Percentiles rank a stretch among this genome's conserved stretches.
phyloP scores from a whole-genome alignment of 2,113 vertebrate species.

The Archilochus colubris region DNA sequence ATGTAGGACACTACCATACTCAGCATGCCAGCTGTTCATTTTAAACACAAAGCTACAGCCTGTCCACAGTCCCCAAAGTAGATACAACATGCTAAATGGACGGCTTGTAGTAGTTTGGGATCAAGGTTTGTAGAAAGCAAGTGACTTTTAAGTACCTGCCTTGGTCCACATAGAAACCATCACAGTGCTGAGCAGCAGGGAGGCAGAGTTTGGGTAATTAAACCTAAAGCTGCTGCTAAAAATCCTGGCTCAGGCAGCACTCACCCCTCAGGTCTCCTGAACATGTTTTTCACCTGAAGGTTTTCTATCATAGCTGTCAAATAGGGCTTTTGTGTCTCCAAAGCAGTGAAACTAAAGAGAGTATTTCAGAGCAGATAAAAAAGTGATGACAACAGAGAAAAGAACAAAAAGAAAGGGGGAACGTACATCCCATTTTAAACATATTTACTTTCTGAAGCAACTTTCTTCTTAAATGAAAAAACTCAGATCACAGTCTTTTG shows the following conservation, averaged over 20 bases:
- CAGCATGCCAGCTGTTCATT: background rate
- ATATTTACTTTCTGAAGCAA: background rate
- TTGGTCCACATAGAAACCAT: background rate
- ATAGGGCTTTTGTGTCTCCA: background rate
- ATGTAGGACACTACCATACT: accelerated
- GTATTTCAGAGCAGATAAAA: background rate
- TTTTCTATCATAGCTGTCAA: background rate
- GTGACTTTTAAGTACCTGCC: background rate
- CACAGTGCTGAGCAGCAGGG: background rate
- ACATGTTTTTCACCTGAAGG: background rate
- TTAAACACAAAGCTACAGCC: background rate
- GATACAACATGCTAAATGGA: accelerated
- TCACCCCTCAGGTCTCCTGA: background rate
- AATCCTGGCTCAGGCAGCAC: accelerated
- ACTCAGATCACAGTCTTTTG: background rate
- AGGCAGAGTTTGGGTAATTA: background rate
- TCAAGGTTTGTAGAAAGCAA: background rate
- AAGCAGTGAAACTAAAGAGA: background rate
- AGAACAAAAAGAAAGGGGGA: background rate
- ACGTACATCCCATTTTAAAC: background rate
- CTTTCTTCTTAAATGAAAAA: background rate
- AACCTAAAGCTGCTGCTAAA: background rate
- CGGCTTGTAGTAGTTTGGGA: background rate
- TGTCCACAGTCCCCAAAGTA: background rate
- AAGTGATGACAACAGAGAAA: background rate